phyloP scores from a whole-genome alignment of 2,797 vertebrate genomes.

The Apogon hyalosoma region DNA sequence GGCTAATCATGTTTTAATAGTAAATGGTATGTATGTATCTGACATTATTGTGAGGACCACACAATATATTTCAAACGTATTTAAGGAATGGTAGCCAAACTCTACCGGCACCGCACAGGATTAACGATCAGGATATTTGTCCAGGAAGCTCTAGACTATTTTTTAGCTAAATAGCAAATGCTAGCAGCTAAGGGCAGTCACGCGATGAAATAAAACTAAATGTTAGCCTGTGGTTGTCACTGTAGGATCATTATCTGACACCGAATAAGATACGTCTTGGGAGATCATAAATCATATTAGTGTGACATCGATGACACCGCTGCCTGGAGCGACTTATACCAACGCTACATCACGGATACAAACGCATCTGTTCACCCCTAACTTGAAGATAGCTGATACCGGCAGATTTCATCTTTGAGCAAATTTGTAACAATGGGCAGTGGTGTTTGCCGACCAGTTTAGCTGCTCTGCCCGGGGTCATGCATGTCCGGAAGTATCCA shows the following conservation, averaged over 20 bases:
- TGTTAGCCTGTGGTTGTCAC: background rate
- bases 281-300: background rate
- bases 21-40: background rate
- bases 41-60: background rate
- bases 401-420: background rate
- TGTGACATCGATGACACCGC: background rate
- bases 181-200: constrained; percentile 32
- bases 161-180: constrained; percentile 48
- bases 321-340: too few species aligned
- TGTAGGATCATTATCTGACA: background rate
- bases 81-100: background rate
- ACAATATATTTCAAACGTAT: rapidly evolving
- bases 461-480: constrained; percentile 27
- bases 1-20: background rate
- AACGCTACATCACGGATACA: background rate
- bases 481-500: constrained; percentile 13
- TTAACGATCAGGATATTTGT: background rate
- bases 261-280: background rate
- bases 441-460: background rate
- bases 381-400: background rate
- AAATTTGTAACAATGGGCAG: background rate
- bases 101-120: too few species aligned
- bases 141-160: constrained; percentile 2
- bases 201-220: background rate
- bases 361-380: background rate